phyloP scores from a whole-genome alignment of 2,888 invertebrate genomes.

The Nebria salina region DNA sequence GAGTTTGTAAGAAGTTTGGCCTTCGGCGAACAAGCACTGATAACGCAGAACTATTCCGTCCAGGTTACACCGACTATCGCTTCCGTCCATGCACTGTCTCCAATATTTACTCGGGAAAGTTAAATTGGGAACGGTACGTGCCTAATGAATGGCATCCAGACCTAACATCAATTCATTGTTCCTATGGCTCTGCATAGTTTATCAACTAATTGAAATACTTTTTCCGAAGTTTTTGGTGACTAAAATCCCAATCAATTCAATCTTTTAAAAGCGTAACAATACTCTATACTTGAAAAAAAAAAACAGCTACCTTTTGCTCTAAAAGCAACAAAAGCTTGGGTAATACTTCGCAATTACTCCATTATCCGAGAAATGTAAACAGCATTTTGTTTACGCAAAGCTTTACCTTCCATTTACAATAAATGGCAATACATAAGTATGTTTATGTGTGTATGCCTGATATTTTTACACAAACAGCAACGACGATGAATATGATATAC shows the following conservation, averaged over 20 bases:
- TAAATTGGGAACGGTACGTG: neutral
- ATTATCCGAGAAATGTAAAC: neutral
- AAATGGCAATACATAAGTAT: neutral
- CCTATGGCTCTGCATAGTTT: too few relatives aligned
- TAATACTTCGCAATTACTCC: neutral
- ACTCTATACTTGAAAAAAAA: too few relatives aligned
- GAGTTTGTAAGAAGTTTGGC: conserved; percentile 1
- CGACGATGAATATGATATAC: neutral
- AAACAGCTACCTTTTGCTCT: too few relatives aligned
- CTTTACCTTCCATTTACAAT: neutral
- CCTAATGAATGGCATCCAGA: neutral
- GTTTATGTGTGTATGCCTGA: neutral
- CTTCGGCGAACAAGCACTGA: neutral
- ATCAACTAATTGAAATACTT: too few relatives aligned
- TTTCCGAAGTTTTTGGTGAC: too few relatives aligned
- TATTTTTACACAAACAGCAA: conserved; percentile 13
- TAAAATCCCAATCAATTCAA: too few relatives aligned
- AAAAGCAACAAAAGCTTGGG: neutral
- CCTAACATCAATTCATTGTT: neutral
- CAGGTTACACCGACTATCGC: neutral
- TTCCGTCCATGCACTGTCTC: neutral
- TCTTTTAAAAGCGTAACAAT: too few relatives aligned
- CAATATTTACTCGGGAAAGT: neutral
- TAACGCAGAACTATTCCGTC: neutral
- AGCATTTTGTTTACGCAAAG: neutral